Evolutionary conservation across 2,888 invertebrate genomes (phyloP), one percentile per base, ranked within the genome.

Genomic region (Chalcis sispes): DNA sequence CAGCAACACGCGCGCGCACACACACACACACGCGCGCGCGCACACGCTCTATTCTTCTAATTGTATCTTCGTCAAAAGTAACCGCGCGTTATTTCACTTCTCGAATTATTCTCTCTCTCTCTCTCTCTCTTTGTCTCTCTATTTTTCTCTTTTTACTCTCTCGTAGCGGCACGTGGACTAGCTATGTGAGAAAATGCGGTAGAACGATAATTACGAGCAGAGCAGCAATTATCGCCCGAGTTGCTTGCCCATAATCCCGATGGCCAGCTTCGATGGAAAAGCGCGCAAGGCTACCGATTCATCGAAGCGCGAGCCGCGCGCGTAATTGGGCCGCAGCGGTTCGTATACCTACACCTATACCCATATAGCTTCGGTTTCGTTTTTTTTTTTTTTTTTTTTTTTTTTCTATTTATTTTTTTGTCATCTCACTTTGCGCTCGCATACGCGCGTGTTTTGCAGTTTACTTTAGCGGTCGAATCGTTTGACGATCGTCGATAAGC

Each of bases 161-260:
- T 23, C 27, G 15, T 32, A 29, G 46, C 32, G 52, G 52, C 46
- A 20, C 36, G 27, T 27, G 27, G 25, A 27, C 40, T 48, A 46
- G 50, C 2, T 7, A 59, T 59, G 67, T 36, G 67, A 67, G 74
- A 74, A 74, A 74, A 74, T 61, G 62, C 74, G 36, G 66, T 52
- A 48, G 66, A 42, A 42, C 67, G 67, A n/a, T 67, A 52, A 73
- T 73, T 67, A 66, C 10, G 59, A n/a, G 61, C 48, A 32, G 25
- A 3, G 27, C 20, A 13, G 56, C 70, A 75, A 75, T 75, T 75
- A 75, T 75, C 71, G 61, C 71, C 48, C n/a, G 36, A n/a, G 62
- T 20, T 46, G n/a, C n/a, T n/a, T n/a, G n/a, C n/a, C n/a, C n/a
- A n/a, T n/a, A n/a, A n/a, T n/a, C n/a, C n/a, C n/a, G n/a, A n/a